phyloP scores from a whole-genome alignment of 2,113 vertebrate species.

The Paracyprichromis sp. region DNA sequence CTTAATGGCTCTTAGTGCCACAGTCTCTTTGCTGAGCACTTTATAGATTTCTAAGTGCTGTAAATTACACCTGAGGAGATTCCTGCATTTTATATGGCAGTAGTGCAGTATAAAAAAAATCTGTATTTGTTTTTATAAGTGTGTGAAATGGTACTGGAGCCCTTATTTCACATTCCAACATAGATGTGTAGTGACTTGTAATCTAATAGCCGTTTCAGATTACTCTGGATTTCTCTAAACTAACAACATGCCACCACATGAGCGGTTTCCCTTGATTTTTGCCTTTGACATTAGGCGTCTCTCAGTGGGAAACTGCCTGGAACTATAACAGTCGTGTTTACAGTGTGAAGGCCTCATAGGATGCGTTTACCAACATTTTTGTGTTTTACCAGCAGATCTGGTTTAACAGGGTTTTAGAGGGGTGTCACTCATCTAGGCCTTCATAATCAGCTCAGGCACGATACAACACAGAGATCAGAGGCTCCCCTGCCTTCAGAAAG shows the following conservation, averaged over 20 bases:
- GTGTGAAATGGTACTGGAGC: neutral
- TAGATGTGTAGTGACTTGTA: neutral
- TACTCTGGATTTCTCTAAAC: neutral
- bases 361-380: neutral
- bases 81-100: neutral
- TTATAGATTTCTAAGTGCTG: neutral
- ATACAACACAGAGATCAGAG: constrained; percentile 10
- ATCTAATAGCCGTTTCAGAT: neutral
- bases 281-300: neutral
- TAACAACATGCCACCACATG: neutral
- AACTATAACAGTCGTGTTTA: neutral
- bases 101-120: neutral
- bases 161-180: neutral
- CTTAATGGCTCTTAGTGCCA: neutral
- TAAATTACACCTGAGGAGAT: neutral
- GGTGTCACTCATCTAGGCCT: constrained; percentile 24
- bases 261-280: neutral
- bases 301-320: neutral
- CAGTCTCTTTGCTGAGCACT: neutral
- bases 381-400: neutral
- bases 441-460: constrained; percentile 31
- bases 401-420: neutral
- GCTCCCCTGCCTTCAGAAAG: neutral
- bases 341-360: neutral
- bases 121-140: neutral